phyloP scores from a whole-genome alignment of 2,888 invertebrate species.

The Phorcus lineatus region DNA sequence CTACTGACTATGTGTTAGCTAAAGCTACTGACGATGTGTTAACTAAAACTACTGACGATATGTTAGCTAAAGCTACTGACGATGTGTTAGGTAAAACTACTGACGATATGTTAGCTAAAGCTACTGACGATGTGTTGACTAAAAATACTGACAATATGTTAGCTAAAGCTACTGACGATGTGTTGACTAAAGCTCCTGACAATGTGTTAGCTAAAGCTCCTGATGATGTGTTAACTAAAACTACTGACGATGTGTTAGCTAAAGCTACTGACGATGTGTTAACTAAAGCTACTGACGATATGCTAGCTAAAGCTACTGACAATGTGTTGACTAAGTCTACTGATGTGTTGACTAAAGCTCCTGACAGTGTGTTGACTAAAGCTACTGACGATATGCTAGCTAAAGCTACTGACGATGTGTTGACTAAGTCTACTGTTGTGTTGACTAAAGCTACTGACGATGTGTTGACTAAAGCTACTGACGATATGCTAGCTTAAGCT shows the following conservation, averaged over 20 bases:
- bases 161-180: neutral
- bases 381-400: neutral
- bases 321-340: slow-evolving; percentile 40
- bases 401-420: neutral
- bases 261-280: neutral
- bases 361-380: too few relatives aligned
- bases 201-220: neutral
- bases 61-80: too few relatives aligned
- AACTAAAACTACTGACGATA: too few relatives aligned
- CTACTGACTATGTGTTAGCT: neutral
- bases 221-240: slow-evolving; percentile 36
- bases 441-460: neutral
- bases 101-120: neutral
- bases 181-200: too few relatives aligned
- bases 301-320: too few relatives aligned
- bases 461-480: too few relatives aligned
- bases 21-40: neutral
- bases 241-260: too few relatives aligned
- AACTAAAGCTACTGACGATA: neutral
- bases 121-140: slow-evolving; percentile 34
- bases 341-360: too few relatives aligned
- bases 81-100: too few relatives aligned
- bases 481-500: neutral
- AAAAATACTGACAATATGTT: too few relatives aligned
- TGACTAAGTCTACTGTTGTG: too few relatives aligned